Percentiles rank a stretch among this genome's conserved stretches.
phyloP scores from a whole-genome alignment of 2,797 vertebrate genomes.

The Thunnus albacares region DNA sequence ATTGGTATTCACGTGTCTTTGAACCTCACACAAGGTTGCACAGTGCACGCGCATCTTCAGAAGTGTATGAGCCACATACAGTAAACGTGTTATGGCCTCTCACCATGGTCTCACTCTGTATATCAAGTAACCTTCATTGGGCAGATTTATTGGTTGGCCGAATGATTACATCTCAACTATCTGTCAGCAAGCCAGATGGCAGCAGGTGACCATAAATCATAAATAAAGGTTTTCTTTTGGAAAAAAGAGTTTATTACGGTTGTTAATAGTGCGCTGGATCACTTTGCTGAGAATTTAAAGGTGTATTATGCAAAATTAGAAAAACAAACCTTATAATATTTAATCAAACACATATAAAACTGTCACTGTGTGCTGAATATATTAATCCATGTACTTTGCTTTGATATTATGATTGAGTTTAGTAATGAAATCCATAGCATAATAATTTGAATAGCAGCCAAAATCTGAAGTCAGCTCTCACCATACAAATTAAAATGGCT shows the following conservation, averaged over 20 bases:
- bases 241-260: conserved; percentile 89
- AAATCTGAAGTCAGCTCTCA: conserved; percentile 76
- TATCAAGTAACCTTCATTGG: conserved; percentile 79
- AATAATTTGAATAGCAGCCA: conserved; percentile 83
- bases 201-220: conserved; percentile 88
- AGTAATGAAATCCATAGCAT: conserved; percentile 91
- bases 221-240: conserved; percentile 77
- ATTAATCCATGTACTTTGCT: conserved; percentile 90
- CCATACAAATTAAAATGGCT: conserved; percentile 38
- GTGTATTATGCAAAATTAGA: conserved; percentile 94
- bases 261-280: conserved; percentile 85
- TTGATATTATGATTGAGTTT: conserved; percentile 91
- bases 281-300: conserved; percentile 88
- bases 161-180: conserved; percentile 86
- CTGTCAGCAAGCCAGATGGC: conserved; percentile 88
- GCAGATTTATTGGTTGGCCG: conserved; percentile 85
- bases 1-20: conserved; percentile 34
- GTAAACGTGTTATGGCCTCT: conserved; percentile 62
- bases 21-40: conserved; percentile 46
- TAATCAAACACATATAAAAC: conserved; percentile 95
- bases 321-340: conserved; percentile 94
- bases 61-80: conserved; percentile 33
- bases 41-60: conserved; percentile 23
- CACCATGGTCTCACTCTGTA: conserved; percentile 69
- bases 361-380: conserved; percentile 88